Evolutionary conservation across 1,140 invertebrate genomes (phyloP).

Genomic region (Eriocheir sinensis): DNA sequence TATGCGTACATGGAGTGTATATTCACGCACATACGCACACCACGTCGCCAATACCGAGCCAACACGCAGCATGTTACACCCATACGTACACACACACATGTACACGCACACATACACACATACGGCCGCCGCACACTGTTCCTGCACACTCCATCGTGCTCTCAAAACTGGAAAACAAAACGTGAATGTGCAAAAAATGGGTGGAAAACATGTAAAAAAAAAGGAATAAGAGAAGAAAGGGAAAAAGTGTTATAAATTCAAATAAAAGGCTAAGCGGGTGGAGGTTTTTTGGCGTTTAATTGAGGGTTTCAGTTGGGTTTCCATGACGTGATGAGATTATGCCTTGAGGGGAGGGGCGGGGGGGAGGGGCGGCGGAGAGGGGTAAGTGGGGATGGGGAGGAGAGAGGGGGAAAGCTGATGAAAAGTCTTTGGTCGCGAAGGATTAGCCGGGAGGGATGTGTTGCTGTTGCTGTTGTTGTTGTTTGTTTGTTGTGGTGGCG

Average conservation of each 20-base stretch:
- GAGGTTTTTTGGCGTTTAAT: neutral
- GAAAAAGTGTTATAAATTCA: neutral
- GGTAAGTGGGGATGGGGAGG: neutral
- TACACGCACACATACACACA: conserved; percentile 21
- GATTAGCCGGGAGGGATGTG: no score
- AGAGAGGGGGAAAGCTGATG: neutral
- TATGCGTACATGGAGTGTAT: neutral
- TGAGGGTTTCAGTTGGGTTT: neutral
- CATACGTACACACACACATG: neutral
- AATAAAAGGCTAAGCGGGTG: no score
- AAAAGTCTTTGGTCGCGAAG: no score
- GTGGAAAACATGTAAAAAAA: neutral
- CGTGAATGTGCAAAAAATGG: neutral
- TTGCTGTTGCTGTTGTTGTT: no score
- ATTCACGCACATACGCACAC: neutral
- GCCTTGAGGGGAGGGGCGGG: no score
- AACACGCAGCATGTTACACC: neutral
- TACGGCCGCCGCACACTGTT: no score
- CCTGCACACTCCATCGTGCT: neutral
- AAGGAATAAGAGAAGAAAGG: neutral
- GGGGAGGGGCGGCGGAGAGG: neutral
- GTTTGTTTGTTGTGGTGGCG: no score
- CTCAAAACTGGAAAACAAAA: neutral
- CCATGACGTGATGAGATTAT: neutral
- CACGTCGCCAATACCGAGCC: no score